phyloP scores from a whole-genome alignment of 2,113 vertebrate species.

The Laticauda colubrina region DNA sequence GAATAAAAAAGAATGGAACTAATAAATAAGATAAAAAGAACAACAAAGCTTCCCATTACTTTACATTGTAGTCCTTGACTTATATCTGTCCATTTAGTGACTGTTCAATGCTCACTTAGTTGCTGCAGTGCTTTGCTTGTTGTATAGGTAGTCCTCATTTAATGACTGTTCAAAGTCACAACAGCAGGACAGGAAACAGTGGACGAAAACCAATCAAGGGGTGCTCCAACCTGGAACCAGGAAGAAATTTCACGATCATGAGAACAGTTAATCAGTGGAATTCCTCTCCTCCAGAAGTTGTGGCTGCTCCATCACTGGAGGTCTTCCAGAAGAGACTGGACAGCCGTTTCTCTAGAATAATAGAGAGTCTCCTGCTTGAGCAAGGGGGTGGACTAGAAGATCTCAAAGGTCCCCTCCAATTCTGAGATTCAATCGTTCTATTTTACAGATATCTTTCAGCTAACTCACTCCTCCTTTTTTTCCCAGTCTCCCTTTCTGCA shows the following conservation, averaged over 20 bases:
- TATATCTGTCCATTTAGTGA: neutral
- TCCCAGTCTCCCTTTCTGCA: neutral
- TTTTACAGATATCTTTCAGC: neutral
- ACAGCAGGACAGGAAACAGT: too few species aligned
- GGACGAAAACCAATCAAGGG: too few species aligned
- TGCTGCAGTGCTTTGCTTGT: neutral
- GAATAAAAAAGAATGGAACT: constrained; percentile 40
- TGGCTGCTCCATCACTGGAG: too few species aligned
- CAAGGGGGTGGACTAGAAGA: neutral
- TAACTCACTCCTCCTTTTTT: neutral
- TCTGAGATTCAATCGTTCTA: neutral
- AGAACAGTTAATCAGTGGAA: too few species aligned
- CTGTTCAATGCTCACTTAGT: neutral
- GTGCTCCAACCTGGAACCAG: too few species aligned
- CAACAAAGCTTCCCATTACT: constrained; percentile 46
- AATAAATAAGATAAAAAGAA: constrained; percentile 38
- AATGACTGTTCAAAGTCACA: too few species aligned
- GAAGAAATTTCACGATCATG: too few species aligned
- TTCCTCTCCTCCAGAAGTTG: too few species aligned
- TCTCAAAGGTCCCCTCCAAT: neutral
- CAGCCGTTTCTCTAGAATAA: too few species aligned
- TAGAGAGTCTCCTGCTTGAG: too few species aligned
- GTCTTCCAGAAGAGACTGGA: neutral
- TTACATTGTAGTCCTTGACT: constrained; percentile 24
- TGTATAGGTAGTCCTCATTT: too few species aligned